These are phyloP conservation scores for Halcyon malimbica DNA, from an alignment of 2,113 vertebrate genomes.

Conservation along the genomic window DNA sequence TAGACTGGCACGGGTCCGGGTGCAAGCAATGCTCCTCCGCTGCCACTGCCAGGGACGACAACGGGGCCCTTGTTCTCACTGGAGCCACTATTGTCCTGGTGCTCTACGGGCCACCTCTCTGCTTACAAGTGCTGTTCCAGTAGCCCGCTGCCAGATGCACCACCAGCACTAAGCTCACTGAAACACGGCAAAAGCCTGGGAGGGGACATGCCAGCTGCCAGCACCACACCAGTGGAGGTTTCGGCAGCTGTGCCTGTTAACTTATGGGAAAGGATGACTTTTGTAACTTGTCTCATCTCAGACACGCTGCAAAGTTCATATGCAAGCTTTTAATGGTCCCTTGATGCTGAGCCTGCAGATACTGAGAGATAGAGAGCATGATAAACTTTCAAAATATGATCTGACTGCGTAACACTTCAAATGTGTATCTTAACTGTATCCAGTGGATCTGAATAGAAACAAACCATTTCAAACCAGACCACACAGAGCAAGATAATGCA, in stretches of 20 bases:
- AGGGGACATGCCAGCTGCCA: background rate
- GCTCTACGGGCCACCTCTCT: background rate
- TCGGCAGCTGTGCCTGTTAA: background rate
- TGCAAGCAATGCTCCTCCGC: background rate
- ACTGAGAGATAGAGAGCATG: slow-evolving; percentile 38
- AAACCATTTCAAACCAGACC: slow-evolving; percentile 58
- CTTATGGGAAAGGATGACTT: slow-evolving; percentile 5
- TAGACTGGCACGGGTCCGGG: accelerated
- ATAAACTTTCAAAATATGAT: slow-evolving; percentile 62
- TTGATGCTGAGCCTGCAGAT: slow-evolving; percentile 55
- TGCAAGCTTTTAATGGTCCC: slow-evolving; percentile 49
- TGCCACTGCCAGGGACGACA: background rate
- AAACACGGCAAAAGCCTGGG: accelerated
- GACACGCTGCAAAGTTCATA: background rate
- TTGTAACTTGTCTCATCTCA: slow-evolving; percentile 34
- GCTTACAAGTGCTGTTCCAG: background rate
- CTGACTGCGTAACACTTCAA: slow-evolving; percentile 27
- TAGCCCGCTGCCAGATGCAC: background rate
- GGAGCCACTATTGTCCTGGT: background rate
- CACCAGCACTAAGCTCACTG: background rate
- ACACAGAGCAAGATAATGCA: slow-evolving; percentile 70
- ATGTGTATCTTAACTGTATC: slow-evolving; percentile 26
- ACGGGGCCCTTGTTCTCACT: background rate
- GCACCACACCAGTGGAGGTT: background rate
- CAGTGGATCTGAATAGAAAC: slow-evolving; percentile 39